Evolutionary conservation across 2,113 vertebrate genomes (phyloP).

Genomic region (Centropristis striata): DNA sequence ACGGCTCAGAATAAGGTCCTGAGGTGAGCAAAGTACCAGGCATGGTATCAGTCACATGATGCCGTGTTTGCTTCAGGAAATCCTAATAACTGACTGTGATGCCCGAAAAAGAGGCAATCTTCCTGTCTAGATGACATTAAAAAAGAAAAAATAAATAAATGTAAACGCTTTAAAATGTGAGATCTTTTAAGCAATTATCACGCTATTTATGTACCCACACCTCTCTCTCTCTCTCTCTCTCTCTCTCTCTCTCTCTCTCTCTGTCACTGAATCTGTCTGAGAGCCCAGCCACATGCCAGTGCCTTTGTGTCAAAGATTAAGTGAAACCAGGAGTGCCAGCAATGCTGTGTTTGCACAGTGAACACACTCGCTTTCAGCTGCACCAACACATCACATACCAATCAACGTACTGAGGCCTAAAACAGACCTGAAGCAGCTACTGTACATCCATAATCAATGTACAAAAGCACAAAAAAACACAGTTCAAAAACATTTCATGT

Average conservation of each 20-base stretch:
- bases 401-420: conserved; percentile 46
- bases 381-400: conserved; percentile 78
- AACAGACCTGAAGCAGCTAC: conserved; percentile 39
- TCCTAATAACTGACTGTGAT: conserved; percentile 42
- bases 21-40: conserved; percentile 46
- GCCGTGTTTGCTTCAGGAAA: conserved; percentile 38
- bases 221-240: background rate
- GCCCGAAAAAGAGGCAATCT: conserved; percentile 26
- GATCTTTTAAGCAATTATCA: conserved; percentile 22
- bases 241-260: conserved; percentile 21
- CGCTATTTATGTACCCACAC: conserved; percentile 25
- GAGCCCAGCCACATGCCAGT: conserved; percentile 79
- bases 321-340: conserved; percentile 82
- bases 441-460: conserved; percentile 15
- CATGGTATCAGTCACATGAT: conserved; percentile 42
- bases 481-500: background rate
- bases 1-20: conserved; percentile 41
- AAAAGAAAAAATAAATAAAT: conserved; percentile 33
- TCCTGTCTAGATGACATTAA: conserved; percentile 2
- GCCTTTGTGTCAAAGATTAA: conserved; percentile 86
- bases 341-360: conserved; percentile 80
- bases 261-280: conserved; percentile 67
- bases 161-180: conserved; percentile 40
- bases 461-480: background rate
- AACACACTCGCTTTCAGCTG: conserved; percentile 77